phyloP scores from a whole-genome alignment of 2,888 invertebrate species.

The Drosophila eohydei region DNA sequence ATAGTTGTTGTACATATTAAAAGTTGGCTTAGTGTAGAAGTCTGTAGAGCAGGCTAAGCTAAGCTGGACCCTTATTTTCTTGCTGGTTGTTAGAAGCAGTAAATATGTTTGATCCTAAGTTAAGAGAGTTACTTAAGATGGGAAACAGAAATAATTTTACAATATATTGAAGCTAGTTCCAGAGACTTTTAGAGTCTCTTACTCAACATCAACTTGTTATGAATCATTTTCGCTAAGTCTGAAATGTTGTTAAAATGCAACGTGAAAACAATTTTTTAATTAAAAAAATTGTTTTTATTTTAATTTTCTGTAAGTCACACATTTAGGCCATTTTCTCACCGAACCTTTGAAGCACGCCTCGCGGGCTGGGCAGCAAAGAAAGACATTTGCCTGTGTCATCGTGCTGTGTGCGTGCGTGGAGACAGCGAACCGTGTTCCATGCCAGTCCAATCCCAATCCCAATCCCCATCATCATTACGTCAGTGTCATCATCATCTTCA shows the following conservation, averaged over 20 bases:
- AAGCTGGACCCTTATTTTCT: not conserved
- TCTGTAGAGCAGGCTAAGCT: too few species aligned
- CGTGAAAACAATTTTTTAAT: not conserved
- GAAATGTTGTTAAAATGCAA: too few species aligned
- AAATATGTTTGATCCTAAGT: too few species aligned
- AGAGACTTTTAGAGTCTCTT: too few species aligned
- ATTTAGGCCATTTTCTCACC: conserved; percentile 5
- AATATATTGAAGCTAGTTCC: too few species aligned
- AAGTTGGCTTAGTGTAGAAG: not conserved
- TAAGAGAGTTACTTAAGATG: too few species aligned
- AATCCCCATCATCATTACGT: conserved; percentile 33
- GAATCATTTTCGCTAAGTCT: too few species aligned
- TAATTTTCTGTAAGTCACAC: too few species aligned
- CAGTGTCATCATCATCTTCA: conserved; percentile 23
- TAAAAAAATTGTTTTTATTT: too few species aligned
- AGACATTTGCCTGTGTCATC: conserved; percentile 80
- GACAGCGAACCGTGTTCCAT: conserved; percentile 26
- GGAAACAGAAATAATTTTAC: too few species aligned
- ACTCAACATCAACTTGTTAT: too few species aligned
- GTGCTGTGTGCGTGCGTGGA: conserved; percentile 35
- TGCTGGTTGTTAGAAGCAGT: not conserved
- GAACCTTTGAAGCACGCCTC: conserved; percentile 47
- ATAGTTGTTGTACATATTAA: not conserved
- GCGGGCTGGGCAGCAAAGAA: conserved; percentile 62
- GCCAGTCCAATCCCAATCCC: conserved; percentile 26